phyloP scores from a whole-genome alignment of 2,888 invertebrate species.

The Aphodius sticticus region DNA sequence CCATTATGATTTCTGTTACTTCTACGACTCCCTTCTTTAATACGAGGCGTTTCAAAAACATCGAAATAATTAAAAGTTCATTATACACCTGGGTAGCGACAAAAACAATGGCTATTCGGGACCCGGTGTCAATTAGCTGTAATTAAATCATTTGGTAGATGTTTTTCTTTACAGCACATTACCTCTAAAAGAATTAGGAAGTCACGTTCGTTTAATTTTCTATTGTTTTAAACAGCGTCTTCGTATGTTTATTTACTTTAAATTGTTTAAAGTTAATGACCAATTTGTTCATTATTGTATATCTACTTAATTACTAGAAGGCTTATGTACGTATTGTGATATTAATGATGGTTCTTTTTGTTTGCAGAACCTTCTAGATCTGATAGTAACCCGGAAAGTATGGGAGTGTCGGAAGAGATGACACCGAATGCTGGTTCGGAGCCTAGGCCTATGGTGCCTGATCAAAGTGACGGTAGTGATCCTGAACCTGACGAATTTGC shows the following conservation, averaged over 20 bases:
- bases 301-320: too few species aligned
- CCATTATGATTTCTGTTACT: too few species aligned
- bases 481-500: conserved; percentile 77
- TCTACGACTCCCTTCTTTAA: too few species aligned
- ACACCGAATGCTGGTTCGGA: conserved; percentile 51
- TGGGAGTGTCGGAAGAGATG: conserved; percentile 59
- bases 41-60: not conserved
- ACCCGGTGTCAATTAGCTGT: not conserved
- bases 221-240: not conserved
- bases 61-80: not conserved
- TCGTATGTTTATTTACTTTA: not conserved
- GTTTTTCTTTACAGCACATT: not conserved
- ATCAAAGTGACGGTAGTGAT: conserved; percentile 66
- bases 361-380: conserved; percentile 56
- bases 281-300: too few species aligned
- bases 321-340: too few species aligned
- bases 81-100: not conserved
- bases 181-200: not conserved
- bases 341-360: conserved; percentile 7
- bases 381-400: conserved; percentile 55
- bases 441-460: conserved; percentile 44
- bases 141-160: not conserved
- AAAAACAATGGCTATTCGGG: not conserved
- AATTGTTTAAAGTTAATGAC: not conserved
- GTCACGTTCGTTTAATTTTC: not conserved